A percentile compares a stretch with the other conserved stretches of the same genome.
Evolutionary conservation across 2,113 vertebrate species (phyloP).

Genomic region (Platycercus adscitus): DNA sequence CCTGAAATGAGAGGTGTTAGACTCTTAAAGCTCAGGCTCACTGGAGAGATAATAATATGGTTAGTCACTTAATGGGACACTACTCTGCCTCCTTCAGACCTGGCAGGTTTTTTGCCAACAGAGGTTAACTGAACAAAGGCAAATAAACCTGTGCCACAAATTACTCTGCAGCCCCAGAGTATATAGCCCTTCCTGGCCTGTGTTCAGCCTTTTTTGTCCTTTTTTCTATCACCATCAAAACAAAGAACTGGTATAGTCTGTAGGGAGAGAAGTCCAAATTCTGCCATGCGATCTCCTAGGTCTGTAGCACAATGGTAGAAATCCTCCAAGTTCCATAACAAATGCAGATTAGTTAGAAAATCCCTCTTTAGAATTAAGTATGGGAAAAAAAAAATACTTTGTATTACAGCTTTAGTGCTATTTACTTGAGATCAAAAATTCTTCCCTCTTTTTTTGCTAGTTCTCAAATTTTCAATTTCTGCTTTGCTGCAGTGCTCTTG

Average conservation of each 20-base stretch:
- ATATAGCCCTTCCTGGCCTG: not conserved
- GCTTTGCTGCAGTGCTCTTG: not conserved
- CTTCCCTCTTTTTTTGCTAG: not conserved
- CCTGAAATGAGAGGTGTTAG: not conserved
- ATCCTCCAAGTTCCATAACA: slow-evolving; percentile 15
- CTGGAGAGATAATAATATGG: not conserved
- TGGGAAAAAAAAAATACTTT: not conserved
- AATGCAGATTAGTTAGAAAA: slow-evolving; percentile 49
- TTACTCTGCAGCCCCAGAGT: not conserved
- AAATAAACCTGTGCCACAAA: not conserved
- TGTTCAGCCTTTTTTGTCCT: not conserved
- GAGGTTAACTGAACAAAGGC: not conserved
- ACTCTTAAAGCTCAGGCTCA: not conserved
- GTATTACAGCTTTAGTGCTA: not conserved
- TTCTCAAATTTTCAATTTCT: not conserved
- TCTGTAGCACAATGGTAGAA: not conserved
- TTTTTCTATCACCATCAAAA: not conserved
- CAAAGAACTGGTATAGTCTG: not conserved
- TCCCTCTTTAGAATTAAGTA: not conserved
- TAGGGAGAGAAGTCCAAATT: not conserved
- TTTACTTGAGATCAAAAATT: not conserved
- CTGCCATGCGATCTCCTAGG: not conserved
- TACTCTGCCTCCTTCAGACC: not conserved
- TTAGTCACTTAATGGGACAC: not conserved
- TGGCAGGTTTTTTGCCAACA: not conserved